Percentiles rank a stretch among this genome's conserved stretches.
Evolutionary conservation across 2,797 vertebrate species (phyloP).

Genomic region (Serranus cabrilla): DNA sequence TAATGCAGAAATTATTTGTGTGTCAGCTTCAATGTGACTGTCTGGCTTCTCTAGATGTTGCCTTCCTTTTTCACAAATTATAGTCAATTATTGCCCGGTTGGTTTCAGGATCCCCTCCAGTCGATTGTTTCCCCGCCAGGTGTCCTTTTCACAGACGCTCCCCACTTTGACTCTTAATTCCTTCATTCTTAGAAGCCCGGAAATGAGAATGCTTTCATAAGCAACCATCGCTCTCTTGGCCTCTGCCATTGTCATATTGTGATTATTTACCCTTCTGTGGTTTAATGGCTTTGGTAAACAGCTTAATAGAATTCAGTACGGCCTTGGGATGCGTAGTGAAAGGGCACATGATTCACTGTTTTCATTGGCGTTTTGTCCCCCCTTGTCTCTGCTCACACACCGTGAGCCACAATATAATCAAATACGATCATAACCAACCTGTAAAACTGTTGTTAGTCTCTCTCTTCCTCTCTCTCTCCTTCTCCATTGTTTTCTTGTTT

Average conservation of each 20-base stretch:
- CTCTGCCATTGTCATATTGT: slow-evolving; percentile 60
- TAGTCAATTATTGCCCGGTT: slow-evolving; percentile 17
- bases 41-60: background rate
- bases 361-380: slow-evolving; percentile 55
- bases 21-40: background rate
- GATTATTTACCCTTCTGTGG: slow-evolving; percentile 75
- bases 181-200: slow-evolving; percentile 46
- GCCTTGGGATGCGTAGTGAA: slow-evolving; percentile 64
- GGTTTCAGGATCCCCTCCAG: slow-evolving; percentile 30
- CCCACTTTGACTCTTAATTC: slow-evolving; percentile 53
- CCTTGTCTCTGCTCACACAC: slow-evolving; percentile 53
- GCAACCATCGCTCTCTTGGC: slow-evolving; percentile 56
- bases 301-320: slow-evolving; percentile 70
- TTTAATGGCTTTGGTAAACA: slow-evolving; percentile 75
- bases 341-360: slow-evolving; percentile 66
- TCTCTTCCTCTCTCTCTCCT: slow-evolving; percentile 9
- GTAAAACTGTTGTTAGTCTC: slow-evolving; percentile 47
- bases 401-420: slow-evolving; percentile 53
- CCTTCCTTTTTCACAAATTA: slow-evolving; percentile 20
- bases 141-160: slow-evolving; percentile 52
- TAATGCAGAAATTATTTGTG: background rate
- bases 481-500: slow-evolving; percentile 50
- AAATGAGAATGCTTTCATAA: slow-evolving; percentile 63
- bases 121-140: slow-evolving; percentile 32
- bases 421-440: slow-evolving; percentile 69